These are phyloP conservation scores for Alosa alosa DNA, from an alignment of 2,113 vertebrate species.

Conservation along the genomic window DNA sequence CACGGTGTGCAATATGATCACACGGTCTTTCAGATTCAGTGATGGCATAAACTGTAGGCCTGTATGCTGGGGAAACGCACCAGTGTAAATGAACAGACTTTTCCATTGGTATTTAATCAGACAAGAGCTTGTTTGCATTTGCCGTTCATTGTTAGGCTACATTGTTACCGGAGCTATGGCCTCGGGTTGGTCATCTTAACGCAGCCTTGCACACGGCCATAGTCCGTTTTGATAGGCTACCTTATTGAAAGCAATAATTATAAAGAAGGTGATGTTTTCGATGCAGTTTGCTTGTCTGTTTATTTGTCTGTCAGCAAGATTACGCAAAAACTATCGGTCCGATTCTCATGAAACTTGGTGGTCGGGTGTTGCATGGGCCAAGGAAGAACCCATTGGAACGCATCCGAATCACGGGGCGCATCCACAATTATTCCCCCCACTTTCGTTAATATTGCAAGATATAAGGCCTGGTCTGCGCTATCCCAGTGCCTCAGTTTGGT, in stretches of 20 bases:
- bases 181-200: background rate
- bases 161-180: background rate
- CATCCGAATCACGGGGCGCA: background rate
- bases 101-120: background rate
- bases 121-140: background rate
- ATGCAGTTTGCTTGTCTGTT: background rate
- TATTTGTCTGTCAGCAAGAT: background rate
- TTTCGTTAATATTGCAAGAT: no score
- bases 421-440: no score
- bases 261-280: background rate
- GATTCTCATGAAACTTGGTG: background rate
- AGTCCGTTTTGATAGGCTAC: background rate
- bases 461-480: no score
- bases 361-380: background rate
- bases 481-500: no score
- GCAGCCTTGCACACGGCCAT: background rate
- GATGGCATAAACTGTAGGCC: background rate
- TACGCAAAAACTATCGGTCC: background rate
- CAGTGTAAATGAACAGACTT: background rate
- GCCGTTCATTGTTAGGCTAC: background rate
- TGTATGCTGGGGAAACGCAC: background rate
- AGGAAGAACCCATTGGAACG: background rate
- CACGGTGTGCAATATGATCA: background rate
- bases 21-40: background rate
- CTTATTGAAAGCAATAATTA: no score